Evolutionary conservation across 1,140 invertebrate species (phyloP), one percentile per base, ranked within the genome.

Genomic region (Andrena cerasifolii): DNA sequence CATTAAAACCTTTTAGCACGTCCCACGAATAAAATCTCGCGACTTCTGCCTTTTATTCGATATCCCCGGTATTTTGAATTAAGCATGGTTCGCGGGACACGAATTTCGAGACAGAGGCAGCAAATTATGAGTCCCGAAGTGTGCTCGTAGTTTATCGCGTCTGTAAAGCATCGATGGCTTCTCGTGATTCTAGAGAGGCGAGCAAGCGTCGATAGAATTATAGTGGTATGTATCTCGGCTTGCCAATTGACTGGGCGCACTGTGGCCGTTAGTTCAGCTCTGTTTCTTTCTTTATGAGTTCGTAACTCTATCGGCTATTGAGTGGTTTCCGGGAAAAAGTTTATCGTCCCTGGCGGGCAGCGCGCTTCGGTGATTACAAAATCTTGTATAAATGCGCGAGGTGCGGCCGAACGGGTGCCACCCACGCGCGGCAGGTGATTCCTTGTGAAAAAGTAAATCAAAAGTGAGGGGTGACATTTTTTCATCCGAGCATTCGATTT

Each of bases 1-100:
- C 83, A 83, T 83, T 85, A 86, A 86, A 79, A 71, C 65, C 71
- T 80, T 76, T 84, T 86, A 82, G 84, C 79, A 71, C 82, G 70
- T 49, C 31, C 47, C 78, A 65, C 61, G 40, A 43, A 71, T 56
- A 62, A 67, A 71, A 67, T 65, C 77, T 18, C 18, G 14, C 51
- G 18, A 16, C 43, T 49, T 33, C 28, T n/a, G 28, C 21, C n/a
- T 49, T 28, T 12, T 14, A 8, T 43, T n/a, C 21, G n/a, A 21
- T 33, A 31, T n/a, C n/a, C 33, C 45, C 12, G 14, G 16, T 1
- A 2, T 21, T 21, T 14, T 31, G 26, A 33, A 66, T 56, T 59
- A 47, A 47, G 21, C 49, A 47, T 51, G n/a, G 18, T 26, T 36
- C 14, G 2, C 4, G 18, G 21, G 18, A 33, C 24, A 40, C 26